Base-by-base conservation (phyloP, 2,797 vertebrate species). In the Alcedo quadribrachys region DNA sequence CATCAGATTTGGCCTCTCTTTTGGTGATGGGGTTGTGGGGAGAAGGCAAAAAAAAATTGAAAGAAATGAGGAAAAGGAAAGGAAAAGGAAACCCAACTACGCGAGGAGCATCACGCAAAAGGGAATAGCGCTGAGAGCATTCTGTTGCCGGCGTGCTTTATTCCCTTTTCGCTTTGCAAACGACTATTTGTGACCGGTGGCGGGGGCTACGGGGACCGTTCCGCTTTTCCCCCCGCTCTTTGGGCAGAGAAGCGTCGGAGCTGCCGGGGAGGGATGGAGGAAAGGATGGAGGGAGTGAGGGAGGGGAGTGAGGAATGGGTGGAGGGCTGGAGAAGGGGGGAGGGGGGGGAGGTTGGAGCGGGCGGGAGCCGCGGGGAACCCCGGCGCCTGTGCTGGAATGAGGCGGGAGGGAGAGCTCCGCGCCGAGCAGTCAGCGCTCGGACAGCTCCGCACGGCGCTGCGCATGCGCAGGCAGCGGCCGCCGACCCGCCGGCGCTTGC, bases 381-480 rank as follows among this genome's bases (percentile, higher is more conserved):
- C 95, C 90, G 35, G 88, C 94, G 96, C 95, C 95, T 96, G 97
- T 94, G 96, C 95, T 66, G 97, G 97, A 97, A 97, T 97, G 97
- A 96, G 94, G 90, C 86, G 76, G 94, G 96, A 96, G 95, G 98
- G 96, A 94, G 95, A 91, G 97, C 98, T 95, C 97, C 95, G 96
- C 92, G 97, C 46, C 46, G 46, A 97, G 98, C 97, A 98, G 97
- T 97, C 97, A 97, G 98, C 96, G 90, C 96, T 97, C 98, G 98
- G 98, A 98, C 97, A 98, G 98, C 98, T 98, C 98, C 97, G 90
- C 96, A 93, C 91, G 69, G 87, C 51, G 96, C 42, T 97, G 98
- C 98, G 98, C 98, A 99, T 97, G 98, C 98, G 98, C 98, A 2
- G 61, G 19, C 18, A 20, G 17, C 8, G 17, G 30, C 19, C 4